Conservation (phyloP, 1,140 invertebrate species). For the Drosophila athabasca region DNA sequence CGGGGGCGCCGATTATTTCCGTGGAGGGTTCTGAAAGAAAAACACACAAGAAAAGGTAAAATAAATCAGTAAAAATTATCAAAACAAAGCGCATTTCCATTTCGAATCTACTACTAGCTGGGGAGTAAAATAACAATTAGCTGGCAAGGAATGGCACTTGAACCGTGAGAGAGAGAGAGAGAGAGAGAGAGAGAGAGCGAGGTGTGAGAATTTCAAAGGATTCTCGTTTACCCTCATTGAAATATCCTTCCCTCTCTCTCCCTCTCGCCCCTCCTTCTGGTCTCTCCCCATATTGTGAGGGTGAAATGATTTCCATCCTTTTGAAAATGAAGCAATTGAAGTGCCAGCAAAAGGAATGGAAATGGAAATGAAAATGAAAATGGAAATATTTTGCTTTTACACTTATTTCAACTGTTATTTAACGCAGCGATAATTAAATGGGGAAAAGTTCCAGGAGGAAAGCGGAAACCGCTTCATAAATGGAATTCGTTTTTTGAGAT, state of each 20-base stretch:
- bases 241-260: not conserved
- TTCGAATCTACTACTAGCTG: not conserved
- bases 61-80: constrained; percentile 2
- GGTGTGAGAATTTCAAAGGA: constrained; percentile 44
- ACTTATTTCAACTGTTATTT: constrained; percentile 28
- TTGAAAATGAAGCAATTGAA: constrained; percentile 40
- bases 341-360: constrained; percentile 7
- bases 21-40: constrained; percentile 92
- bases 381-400: constrained; percentile 23
- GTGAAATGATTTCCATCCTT: constrained; percentile 24
- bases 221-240: constrained; percentile 6
- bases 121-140: constrained; percentile 61
- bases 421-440: constrained; percentile 34
- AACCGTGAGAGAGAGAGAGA: constrained; percentile 5
- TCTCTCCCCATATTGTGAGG: too few relatives aligned
- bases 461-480: not conserved
- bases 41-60: not conserved
- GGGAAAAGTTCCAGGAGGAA: constrained; percentile 3
- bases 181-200: constrained; percentile 20
- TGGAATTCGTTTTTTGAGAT: not conserved
- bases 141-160: constrained; percentile 8
- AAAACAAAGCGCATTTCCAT: constrained; percentile 2
- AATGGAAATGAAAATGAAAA: constrained; percentile 18
- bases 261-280: too few relatives aligned
- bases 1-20: constrained; percentile 94